Base-by-base conservation (phyloP, 2,888 invertebrate genomes). In the Megalurothrips usitatus region DNA sequence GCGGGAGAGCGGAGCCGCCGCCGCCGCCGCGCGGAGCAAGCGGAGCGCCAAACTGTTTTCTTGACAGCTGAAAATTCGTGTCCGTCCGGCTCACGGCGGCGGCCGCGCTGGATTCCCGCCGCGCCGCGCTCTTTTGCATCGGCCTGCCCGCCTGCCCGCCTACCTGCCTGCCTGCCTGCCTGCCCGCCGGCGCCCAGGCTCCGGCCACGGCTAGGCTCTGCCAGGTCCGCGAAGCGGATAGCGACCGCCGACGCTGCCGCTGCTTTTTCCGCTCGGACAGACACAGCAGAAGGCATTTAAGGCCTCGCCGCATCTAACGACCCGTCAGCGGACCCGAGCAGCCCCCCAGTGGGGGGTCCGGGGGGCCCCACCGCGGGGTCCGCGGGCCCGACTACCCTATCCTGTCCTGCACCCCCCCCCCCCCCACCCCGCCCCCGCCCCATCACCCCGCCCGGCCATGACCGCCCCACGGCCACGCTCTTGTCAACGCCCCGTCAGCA, bases 61-160 rank as follows among this genome's bases (percentile, higher is more conserved):
- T 58, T 58, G 58, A 58, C 58, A 58, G 58, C 58, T 58, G 58
- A 58, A 58, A 58, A 58, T 58, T 58, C 58, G 58, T 58, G 58
- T 58, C 58, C 58, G 58, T 58, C 58, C 58, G 58, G 19, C 58
- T 58, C 19, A 19, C 58, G 17, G 14, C 58, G 17, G 14, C 58
- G 3, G 34, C 34, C 34, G 34, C 34, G 34, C 6, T 43, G 34
- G 34, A 43, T 43, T 43, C 34, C 34, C 3, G 34, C 34, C 34
- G 34, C 34, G 6, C 34, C n/a, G n/a, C n/a, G n/a, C n/a, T n/a
- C n/a, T n/a, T 43, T 43, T 43, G 34, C 34, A 43, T 43, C 34
- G 34, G 34, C 34, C 34, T n/a, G 34, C 34, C 34, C 3, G 34
- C 34, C 34, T 43, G 34, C 6, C 34, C 34, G 34, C 34, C 34